phyloP scores from a whole-genome alignment of 2,888 invertebrate species.

The Plusia festucae region DNA sequence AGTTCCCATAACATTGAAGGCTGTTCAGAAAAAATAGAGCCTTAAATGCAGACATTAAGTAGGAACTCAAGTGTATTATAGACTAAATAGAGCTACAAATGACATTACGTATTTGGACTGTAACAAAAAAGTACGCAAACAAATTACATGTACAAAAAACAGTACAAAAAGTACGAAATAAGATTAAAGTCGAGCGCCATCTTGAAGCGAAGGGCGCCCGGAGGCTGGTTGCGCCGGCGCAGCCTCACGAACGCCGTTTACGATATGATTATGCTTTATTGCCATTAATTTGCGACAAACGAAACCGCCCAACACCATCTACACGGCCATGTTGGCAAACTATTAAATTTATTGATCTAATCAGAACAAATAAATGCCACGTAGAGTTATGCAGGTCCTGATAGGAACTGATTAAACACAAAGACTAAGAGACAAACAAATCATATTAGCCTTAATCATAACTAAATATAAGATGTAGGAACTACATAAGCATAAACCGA shows the following conservation, averaged over 20 bases:
- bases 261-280: slow-evolving; percentile 87
- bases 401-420: neutral
- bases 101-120: slow-evolving; percentile 38
- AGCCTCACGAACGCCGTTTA: slow-evolving; percentile 75
- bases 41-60: slow-evolving; percentile 4
- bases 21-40: slow-evolving; percentile 13
- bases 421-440: neutral
- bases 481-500: neutral
- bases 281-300: slow-evolving; percentile 87
- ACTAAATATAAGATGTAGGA: neutral
- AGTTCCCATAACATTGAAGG: slow-evolving; percentile 8
- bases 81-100: slow-evolving; percentile 30
- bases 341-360: slow-evolving; percentile 72
- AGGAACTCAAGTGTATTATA: slow-evolving; percentile 40
- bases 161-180: slow-evolving; percentile 52
- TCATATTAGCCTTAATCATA: neutral
- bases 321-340: slow-evolving; percentile 77
- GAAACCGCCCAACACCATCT: slow-evolving; percentile 81
- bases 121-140: slow-evolving; percentile 40
- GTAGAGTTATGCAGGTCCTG: slow-evolving; percentile 13
- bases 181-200: slow-evolving; percentile 74
- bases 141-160: slow-evolving; percentile 41
- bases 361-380: slow-evolving; percentile 55
- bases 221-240: slow-evolving; percentile 68
- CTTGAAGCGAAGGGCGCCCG: slow-evolving; percentile 77